Conservation (phyloP, 2,797 vertebrate genomes). For the Mormyrops boulengeri region DNA sequence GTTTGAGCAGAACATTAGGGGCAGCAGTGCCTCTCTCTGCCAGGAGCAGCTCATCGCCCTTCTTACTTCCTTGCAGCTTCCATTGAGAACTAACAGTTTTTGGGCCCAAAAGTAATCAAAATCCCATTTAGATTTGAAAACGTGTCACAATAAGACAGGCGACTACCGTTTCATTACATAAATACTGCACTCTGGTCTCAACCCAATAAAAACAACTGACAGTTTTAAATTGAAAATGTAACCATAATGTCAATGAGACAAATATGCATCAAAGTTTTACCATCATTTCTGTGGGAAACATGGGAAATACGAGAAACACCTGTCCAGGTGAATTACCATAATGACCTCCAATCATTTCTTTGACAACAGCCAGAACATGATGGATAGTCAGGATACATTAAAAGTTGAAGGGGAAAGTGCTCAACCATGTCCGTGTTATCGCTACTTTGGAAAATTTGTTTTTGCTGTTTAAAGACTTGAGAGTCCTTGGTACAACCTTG, state of each 20-base stretch:
- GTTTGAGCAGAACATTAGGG: background rate
- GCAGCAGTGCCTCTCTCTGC: background rate
- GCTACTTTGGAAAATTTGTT: background rate
- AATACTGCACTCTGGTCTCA: background rate
- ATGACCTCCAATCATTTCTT: background rate
- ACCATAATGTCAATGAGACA: background rate
- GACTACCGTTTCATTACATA: background rate
- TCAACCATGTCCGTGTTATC: background rate
- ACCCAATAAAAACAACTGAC: background rate
- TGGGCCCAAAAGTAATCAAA: background rate
- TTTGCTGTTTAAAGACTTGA: background rate
- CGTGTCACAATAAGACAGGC: background rate
- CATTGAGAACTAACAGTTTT: background rate
- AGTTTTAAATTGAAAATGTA: background rate
- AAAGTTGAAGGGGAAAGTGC: background rate
- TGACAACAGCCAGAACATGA: background rate
- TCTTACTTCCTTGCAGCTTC: background rate
- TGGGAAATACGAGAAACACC: background rate
- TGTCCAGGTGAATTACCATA: background rate
- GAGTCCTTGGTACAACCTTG: conserved; percentile 14
- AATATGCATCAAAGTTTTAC: background rate
- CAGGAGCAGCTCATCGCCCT: background rate
- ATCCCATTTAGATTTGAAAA: background rate
- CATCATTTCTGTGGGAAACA: background rate
- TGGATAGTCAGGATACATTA: background rate